phyloP scores from a whole-genome alignment of 1,140 invertebrate species.

The Conus ventricosus region DNA sequence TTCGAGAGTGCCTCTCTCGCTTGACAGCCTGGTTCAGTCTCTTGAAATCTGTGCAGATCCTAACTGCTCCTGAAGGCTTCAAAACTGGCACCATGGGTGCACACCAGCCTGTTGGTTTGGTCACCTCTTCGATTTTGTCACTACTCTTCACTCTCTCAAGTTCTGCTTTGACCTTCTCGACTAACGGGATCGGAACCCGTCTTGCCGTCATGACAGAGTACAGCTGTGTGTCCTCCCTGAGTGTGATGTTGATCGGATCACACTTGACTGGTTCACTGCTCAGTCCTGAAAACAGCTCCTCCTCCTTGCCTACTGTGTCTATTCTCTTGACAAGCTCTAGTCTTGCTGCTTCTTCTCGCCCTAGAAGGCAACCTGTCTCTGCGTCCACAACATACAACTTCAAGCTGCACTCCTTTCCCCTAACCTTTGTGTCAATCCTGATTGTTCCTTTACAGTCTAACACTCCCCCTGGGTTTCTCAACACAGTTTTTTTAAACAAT shows the following conservation, averaged over 20 bases:
- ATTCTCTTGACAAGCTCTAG: background rate
- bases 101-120: slow-evolving; percentile 44
- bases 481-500: too few relatives aligned
- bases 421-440: too few relatives aligned
- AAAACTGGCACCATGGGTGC: slow-evolving; percentile 40
- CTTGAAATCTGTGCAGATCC: slow-evolving; percentile 30
- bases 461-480: too few relatives aligned
- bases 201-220: slow-evolving; percentile 33
- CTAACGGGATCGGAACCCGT: slow-evolving; percentile 34
- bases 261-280: background rate
- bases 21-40: background rate
- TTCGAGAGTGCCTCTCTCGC: background rate
- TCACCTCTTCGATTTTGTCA: slow-evolving; percentile 32
- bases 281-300: background rate
- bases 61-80: slow-evolving; percentile 33
- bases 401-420: too few relatives aligned
- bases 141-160: slow-evolving; percentile 36
- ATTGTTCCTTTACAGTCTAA: too few relatives aligned
- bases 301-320: background rate
- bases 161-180: slow-evolving; percentile 36
- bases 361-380: background rate
- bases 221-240: slow-evolving; percentile 12
- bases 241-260: background rate
- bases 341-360: background rate
- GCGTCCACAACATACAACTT: background rate